Base-by-base conservation (phyloP, 1,140 invertebrate genomes). In the Ctenoplectra terminalis region DNA sequence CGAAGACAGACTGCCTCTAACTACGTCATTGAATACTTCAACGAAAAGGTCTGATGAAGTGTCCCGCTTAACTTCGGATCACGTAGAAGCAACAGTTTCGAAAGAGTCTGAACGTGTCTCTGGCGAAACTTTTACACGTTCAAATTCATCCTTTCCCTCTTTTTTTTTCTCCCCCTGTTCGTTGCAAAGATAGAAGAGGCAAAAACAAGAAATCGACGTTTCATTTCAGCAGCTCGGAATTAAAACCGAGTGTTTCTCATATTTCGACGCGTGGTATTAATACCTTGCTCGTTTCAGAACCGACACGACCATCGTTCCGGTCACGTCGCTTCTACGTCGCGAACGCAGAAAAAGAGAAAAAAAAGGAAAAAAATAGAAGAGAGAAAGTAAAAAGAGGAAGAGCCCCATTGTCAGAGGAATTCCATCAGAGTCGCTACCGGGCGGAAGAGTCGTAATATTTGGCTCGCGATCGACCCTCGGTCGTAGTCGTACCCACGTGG, bases 201-300 rank as follows among this genome's bases (percentile, higher is more conserved):
- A 58, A 4, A 58, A 58, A 58, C 54, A 52, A 48, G 54, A n/a
- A 60, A 78, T 78, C 76, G 66, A 78, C 69, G 66, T 78, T 78
- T 71, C 66, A 58, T 50, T 70, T 48, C 76, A 54, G 23, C 40
- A 31, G n/a, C 54, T 9, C 69, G 69, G 43, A 63, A 63, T 73
- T 48, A 80, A 80, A 80, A 73, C 69, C 77, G 77, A 80, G 58
- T 37, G 43, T 71, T 50, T 56, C 52, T 63, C 69, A 61, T 72
- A 37, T 72, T 63, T 73, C 69, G 70, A 73, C 58, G 58, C 69
- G 69, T 34, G 69, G 69, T 72, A 72, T 80, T 73, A 80, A 80
- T 80, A 52, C 58, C 48, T 64, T 23, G 69, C 58, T 23, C 26
- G 26, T 50, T 64, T 72, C 23, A 40, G 23, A 43, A 64, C 34